phyloP scores from a whole-genome alignment of 2,888 invertebrate species.

The Epinotia brunnichana region DNA sequence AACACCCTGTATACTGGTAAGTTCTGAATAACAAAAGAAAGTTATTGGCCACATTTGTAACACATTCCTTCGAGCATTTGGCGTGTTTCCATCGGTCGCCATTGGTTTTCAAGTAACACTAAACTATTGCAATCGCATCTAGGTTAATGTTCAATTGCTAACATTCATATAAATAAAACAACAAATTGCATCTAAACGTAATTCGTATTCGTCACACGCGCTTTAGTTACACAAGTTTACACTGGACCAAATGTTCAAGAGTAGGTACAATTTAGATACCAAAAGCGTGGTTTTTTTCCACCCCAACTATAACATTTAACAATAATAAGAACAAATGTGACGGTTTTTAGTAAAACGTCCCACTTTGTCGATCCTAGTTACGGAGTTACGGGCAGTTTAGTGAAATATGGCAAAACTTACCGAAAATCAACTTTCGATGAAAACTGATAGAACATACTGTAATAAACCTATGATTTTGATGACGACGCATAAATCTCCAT shows the following conservation, averaged over 20 bases:
- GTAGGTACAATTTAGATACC: neutral
- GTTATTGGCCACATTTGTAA: conserved; percentile 34
- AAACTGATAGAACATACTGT: too few species aligned
- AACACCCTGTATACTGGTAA: too few species aligned
- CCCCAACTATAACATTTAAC: neutral
- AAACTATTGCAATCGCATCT: conserved; percentile 52
- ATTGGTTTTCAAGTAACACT: conserved; percentile 49
- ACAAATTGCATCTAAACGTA: conserved; percentile 31
- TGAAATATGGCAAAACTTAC: too few species aligned
- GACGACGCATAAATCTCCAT: too few species aligned
- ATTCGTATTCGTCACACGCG: conserved; percentile 21
- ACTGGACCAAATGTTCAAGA: conserved; percentile 1
- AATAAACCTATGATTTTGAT: too few species aligned
- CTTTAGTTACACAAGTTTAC: conserved; percentile 15
- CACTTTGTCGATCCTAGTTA: too few species aligned
- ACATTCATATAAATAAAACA: conserved; percentile 34
- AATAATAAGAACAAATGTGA: too few species aligned
- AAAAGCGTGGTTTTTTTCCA: neutral
- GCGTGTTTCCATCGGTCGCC: conserved; percentile 57
- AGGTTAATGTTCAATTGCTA: conserved; percentile 55
- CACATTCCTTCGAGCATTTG: conserved; percentile 53
- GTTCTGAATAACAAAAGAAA: conserved; percentile 31
- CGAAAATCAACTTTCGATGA: too few species aligned
- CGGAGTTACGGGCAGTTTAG: too few species aligned
- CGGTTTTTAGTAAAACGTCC: too few species aligned